Evolutionary conservation across 2,113 vertebrate genomes (phyloP).

Genomic region (Miniopterus natalensis): DNA sequence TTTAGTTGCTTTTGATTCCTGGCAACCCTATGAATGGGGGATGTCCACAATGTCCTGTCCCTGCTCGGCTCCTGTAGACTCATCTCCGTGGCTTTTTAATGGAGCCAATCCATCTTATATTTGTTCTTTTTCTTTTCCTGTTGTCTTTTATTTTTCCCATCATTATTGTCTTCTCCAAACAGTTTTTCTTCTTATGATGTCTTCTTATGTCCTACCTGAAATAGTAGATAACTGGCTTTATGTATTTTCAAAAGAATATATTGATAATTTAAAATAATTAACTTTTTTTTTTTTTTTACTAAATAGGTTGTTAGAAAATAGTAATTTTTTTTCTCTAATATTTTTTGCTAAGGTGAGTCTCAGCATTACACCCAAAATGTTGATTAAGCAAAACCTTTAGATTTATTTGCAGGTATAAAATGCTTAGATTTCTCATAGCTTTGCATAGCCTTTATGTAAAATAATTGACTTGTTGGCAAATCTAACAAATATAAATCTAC

Average conservation of each 20-base stretch:
- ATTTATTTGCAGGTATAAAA: constrained; percentile 40
- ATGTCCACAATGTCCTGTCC: neutral
- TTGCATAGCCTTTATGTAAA: constrained; percentile 20
- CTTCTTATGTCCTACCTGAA: neutral
- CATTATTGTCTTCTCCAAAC: neutral
- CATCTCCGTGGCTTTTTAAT: neutral
- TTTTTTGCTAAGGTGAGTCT: neutral
- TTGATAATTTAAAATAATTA: neutral
- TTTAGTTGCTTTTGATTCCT: neutral
- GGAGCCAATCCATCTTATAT: neutral
- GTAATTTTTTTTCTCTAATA: neutral
- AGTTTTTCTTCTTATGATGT: neutral
- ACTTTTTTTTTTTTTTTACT: neutral
- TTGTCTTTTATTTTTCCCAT: neutral
- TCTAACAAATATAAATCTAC: constrained; percentile 58
- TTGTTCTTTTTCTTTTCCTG: neutral
- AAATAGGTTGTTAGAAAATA: neutral
- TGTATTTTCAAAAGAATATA: neutral
- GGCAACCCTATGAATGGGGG: too few species aligned
- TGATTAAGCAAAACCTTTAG: constrained; percentile 10
- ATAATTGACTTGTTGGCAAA: constrained; percentile 40
- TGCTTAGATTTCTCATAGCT: neutral
- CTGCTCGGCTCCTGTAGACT: neutral
- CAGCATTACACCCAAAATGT: neutral
- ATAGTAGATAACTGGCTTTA: neutral